Evolutionary conservation across 2,888 invertebrate genomes (phyloP).

Genomic region (Asteroscopus sphinx): DNA sequence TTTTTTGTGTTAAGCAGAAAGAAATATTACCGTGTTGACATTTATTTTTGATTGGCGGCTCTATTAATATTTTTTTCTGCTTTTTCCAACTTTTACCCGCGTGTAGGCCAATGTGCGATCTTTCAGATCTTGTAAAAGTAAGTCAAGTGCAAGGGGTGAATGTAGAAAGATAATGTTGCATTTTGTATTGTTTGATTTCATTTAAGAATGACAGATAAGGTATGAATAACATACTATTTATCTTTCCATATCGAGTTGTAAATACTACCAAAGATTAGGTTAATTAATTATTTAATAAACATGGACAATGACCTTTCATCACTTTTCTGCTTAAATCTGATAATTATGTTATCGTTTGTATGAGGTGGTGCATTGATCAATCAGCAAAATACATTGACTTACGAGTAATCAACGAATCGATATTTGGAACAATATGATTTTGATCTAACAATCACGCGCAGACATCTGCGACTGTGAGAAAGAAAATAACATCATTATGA

Average conservation of each 20-base stretch:
- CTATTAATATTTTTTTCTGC: slow-evolving; percentile 6
- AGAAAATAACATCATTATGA: no score
- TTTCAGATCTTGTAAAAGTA: not conserved
- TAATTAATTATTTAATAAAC: not conserved
- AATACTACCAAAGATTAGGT: no score
- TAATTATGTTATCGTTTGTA: not conserved
- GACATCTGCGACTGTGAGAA: no score
- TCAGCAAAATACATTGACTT: not conserved
- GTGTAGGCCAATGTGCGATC: slow-evolving; percentile 12
- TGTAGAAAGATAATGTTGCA: slow-evolving; percentile 1
- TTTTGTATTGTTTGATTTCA: slow-evolving; percentile 9
- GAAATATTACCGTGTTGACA: slow-evolving; percentile 11
- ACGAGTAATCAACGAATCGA: no score
- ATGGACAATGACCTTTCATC: not conserved
- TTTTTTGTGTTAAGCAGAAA: slow-evolving; percentile 12
- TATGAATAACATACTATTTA: slow-evolving; percentile 1
- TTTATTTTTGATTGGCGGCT: slow-evolving; percentile 17
- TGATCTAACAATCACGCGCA: not conserved
- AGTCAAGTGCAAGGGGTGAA: slow-evolving; percentile 12
- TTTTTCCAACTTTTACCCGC: slow-evolving; percentile 7
- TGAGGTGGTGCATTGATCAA: not conserved
- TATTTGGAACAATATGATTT: not conserved
- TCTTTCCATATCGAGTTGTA: slow-evolving; percentile 5
- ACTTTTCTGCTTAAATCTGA: not conserved
- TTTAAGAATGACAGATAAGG: slow-evolving; percentile 14